These are phyloP conservation scores for Sprattus sprattus DNA, from an alignment of 2,113 vertebrate species.

Conservation along the genomic window DNA sequence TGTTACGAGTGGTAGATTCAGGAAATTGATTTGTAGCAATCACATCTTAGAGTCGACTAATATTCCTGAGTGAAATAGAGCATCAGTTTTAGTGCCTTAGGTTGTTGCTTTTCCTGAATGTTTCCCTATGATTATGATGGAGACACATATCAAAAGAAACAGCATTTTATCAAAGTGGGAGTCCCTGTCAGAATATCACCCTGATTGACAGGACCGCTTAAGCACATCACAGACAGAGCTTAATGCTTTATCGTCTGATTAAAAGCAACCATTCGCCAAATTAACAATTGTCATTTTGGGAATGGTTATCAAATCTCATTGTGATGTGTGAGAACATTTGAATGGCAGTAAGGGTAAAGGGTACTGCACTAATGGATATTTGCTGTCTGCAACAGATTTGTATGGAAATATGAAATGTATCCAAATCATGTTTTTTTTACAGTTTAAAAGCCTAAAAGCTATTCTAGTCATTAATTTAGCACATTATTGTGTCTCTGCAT, in stretches of 20 bases:
- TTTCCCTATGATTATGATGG: background rate
- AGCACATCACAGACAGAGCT: background rate
- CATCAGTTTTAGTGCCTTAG: background rate
- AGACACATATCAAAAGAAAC: too few species aligned
- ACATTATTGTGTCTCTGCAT: background rate
- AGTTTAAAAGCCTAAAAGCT: background rate
- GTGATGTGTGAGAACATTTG: background rate
- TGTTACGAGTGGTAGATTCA: background rate
- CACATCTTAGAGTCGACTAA: background rate
- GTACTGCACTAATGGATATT: background rate
- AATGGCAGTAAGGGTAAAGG: background rate
- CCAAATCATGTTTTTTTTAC: background rate
- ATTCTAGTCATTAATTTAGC: background rate
- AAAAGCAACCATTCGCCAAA: background rate
- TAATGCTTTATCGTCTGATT: slow-evolving; percentile 8
- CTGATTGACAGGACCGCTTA: background rate
- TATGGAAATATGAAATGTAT: background rate
- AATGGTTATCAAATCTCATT: background rate
- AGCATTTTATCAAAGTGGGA: too few species aligned
- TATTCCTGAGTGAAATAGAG: background rate
- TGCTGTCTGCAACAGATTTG: background rate
- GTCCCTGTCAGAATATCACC: background rate
- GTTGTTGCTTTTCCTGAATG: background rate
- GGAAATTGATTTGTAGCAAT: background rate
- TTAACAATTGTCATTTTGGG: background rate